Evolutionary conservation across 2,113 vertebrate genomes (phyloP), one percentile per base, ranked within the genome.

Genomic region (Halcyon malimbica): DNA sequence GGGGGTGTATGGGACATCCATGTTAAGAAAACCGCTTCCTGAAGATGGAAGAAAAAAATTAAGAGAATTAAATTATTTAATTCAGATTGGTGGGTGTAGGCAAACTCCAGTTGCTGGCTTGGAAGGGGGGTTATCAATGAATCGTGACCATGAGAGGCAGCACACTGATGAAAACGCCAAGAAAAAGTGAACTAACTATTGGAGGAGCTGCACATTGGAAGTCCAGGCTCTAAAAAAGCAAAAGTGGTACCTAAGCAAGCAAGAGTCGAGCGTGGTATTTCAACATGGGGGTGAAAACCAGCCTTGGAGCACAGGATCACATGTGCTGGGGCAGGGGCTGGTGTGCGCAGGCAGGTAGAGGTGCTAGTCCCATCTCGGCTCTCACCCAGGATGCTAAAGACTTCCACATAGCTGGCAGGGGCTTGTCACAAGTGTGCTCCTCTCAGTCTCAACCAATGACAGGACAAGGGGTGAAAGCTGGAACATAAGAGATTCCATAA

Each of bases 141-240:
- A 20, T 4, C 5, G 42, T 26, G 31, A 31, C 37, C 2, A 0
- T 0, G 1, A 4, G n/a, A 70, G 15, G 56, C 13, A 35, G 42
- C 0, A 0, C 0, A 0, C 28, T 9, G n/a, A 16, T 1, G 7
- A 17, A 68, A 90, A 53, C 1, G 7, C 16, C 82, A 57, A 41
- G 41, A 46, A 67, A 79, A 87, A 65, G n/a, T 16, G 33, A 80
- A 33, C 29, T 24, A 29, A 80, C 9, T 6, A 28, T 0, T 5
- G 69, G 28, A 41, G 64, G 48, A 85, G 13, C 17, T 21, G n/a
- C 2, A 35, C 37, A 39, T 70, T n/a, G 46, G 18, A 48, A 41
- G 25, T 29, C 23, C 23, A 42, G 44, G 41, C 18, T 57, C 62
- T 0, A 2, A n/a, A 70, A 25, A 78, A 62, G 10, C 16, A 64